Percentiles rank a stretch among this genome's conserved stretches.
Evolutionary conservation across 2,888 invertebrate genomes (phyloP).

Genomic region (Cyaniris semiargus): DNA sequence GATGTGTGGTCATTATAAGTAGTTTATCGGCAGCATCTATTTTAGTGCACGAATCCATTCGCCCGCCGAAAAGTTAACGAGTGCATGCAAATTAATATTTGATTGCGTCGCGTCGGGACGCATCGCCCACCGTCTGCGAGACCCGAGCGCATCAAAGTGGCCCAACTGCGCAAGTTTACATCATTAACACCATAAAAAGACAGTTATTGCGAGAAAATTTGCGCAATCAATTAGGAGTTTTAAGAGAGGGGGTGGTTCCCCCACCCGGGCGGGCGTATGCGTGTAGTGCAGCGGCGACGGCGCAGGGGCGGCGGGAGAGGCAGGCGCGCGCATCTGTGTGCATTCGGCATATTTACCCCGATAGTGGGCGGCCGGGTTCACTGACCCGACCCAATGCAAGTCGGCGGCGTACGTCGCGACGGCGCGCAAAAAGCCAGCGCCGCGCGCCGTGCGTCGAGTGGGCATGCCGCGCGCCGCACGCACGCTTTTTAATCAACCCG

Average conservation of each 20-base stretch:
- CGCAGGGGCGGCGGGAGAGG: conserved; percentile 47
- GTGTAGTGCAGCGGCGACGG: conserved; percentile 69
- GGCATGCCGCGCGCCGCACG: conserved; percentile 72
- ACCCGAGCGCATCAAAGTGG: conserved; percentile 58
- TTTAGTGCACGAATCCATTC: conserved; percentile 32
- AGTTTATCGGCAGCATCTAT: not conserved
- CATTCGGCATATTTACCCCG: conserved; percentile 81
- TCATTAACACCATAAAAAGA: conserved; percentile 79
- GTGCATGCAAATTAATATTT: conserved; percentile 66
- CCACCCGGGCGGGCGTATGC: conserved; percentile 58
- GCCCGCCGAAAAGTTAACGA: conserved; percentile 53
- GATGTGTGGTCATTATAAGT: too few species aligned
- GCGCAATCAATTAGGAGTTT: conserved; percentile 80
- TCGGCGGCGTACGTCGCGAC: conserved; percentile 70
- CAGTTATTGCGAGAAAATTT: conserved; percentile 80
- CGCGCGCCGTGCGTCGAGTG: conserved; percentile 62
- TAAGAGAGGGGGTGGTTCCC: conserved; percentile 56
- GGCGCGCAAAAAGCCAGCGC: conserved; percentile 72
- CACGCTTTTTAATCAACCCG: conserved; percentile 52
- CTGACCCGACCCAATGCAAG: conserved; percentile 79
- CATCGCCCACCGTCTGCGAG: conserved; percentile 31
- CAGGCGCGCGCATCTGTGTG: conserved; percentile 79
- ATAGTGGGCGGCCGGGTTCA: conserved; percentile 78
- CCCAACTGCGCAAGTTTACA: conserved; percentile 75
- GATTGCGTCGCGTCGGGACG: conserved; percentile 46